These are phyloP conservation scores for Darevskia nairensis DNA, from an alignment of 2,797 vertebrate genomes.

Conservation along the genomic window DNA sequence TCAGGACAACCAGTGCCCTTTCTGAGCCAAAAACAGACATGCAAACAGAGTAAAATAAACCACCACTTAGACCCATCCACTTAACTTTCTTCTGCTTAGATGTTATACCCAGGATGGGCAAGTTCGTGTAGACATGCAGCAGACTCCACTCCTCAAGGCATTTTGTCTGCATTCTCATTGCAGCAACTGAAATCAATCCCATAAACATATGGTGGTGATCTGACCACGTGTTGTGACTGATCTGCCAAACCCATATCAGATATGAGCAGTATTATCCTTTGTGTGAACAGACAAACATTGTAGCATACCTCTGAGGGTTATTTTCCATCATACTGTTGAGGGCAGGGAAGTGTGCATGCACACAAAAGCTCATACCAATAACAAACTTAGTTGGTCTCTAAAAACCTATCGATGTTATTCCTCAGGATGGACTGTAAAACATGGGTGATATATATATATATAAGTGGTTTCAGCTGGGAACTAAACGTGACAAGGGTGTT, in stretches of 20 bases:
- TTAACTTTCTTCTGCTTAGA: neutral
- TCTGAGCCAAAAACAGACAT: too few species aligned
- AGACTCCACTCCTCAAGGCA: neutral
- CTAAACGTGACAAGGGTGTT: too few species aligned
- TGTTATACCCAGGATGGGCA: neutral
- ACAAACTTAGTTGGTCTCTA: too few species aligned
- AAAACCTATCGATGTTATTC: too few species aligned
- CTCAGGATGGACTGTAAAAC: too few species aligned
- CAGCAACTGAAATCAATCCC: neutral
- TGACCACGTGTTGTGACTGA: neutral
- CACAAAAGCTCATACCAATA: too few species aligned
- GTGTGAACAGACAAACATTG: neutral
- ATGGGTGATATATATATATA: too few species aligned
- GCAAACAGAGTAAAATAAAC: too few species aligned
- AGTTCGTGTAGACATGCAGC: neutral
- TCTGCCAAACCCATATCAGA: neutral
- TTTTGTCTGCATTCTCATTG: neutral
- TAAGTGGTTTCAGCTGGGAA: too few species aligned
- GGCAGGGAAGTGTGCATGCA: neutral
- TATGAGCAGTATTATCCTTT: neutral
- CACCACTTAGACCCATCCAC: neutral
- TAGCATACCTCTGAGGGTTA: neutral
- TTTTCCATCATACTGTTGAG: too few species aligned
- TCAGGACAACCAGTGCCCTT: too few species aligned
- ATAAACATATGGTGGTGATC: neutral